These are phyloP conservation scores for Coregonus sp. DNA, from an alignment of 2,797 vertebrate genomes.

Conservation along the genomic window DNA sequence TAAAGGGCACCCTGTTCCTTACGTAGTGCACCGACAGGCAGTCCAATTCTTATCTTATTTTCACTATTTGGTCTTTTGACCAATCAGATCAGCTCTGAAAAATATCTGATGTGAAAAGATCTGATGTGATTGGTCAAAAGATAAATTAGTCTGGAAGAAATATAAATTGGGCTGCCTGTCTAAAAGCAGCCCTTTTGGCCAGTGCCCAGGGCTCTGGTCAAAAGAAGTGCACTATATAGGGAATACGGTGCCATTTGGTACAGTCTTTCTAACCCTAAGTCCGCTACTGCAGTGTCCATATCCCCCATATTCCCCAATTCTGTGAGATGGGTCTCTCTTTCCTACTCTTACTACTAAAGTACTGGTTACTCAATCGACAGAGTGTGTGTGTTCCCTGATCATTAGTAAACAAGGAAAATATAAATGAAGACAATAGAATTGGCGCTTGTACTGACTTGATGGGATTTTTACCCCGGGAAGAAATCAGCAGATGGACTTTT, in stretches of 20 bases:
- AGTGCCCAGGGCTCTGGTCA: background rate
- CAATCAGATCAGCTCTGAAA: no score
- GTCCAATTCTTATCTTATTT: no score
- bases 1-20: no score
- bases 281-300: no score
- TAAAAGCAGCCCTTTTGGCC: background rate
- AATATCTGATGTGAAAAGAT: no score
- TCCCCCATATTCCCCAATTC: background rate
- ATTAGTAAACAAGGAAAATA: conserved; percentile 36
- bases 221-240: background rate
- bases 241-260: no score
- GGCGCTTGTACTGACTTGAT: conserved; percentile 16
- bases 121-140: no score
- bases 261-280: no score
- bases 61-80: no score
- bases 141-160: no score
- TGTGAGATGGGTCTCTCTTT: background rate
- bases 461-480: conserved; percentile 17
- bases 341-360: background rate
- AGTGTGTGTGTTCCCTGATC: conserved; percentile 6
- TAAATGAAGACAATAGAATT: conserved; percentile 15
- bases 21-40: no score
- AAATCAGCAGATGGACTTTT: conserved; percentile 26
- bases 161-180: no score
- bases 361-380: background rate